Evolutionary conservation across 2,113 vertebrate species (phyloP), one percentile per base, ranked within the genome.

Genomic region (Egretta garzetta): DNA sequence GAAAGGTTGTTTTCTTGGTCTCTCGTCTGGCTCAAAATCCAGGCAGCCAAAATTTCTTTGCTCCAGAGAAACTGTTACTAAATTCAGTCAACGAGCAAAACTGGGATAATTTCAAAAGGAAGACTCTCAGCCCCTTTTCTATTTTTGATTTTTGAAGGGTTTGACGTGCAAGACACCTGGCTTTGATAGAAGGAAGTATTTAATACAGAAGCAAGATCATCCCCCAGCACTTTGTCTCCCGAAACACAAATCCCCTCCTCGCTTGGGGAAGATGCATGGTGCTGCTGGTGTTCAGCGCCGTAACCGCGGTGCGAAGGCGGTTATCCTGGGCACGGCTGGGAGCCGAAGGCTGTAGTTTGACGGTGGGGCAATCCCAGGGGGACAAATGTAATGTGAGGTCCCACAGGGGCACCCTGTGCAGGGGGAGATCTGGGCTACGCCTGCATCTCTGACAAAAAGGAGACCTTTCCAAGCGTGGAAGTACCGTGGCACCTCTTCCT

Each of bases 251-350:
- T 56, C 32, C 17, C 12, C 21, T 14, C 32, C 59, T 67, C 13
- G 7, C 28, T 63, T 28, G 52, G 28, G 60, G 37, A 26, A 81
- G 20, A 30, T 4, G 37, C 16, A 19, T 84, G 70, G 21, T 64
- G n/a, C n/a, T n/a, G n/a, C n/a, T n/a, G n/a, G n/a, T n/a, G 35
- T 5, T 10, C 1, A 4, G 37, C 16, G 9, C 0, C 0, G 3
- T 10, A 39, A 16, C 35, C 47, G 39, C 62, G 80, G 50, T 41
- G 16, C 0, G 9, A 53, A 33, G 45, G 22, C 0, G 4, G 39
- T 55, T 89, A 8, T 72, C 50, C 68, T 81, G 64, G 43, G 87
- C 56, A 2, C 0, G 27, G 26, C n/a, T 87, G 56, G 60, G 52
- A 55, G 60, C 41, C 30, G 26, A 59, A 33, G 68, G 60, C 45